Conservation (phyloP, 2,797 vertebrate species). For the Enteromius unitaeniatus region DNA sequence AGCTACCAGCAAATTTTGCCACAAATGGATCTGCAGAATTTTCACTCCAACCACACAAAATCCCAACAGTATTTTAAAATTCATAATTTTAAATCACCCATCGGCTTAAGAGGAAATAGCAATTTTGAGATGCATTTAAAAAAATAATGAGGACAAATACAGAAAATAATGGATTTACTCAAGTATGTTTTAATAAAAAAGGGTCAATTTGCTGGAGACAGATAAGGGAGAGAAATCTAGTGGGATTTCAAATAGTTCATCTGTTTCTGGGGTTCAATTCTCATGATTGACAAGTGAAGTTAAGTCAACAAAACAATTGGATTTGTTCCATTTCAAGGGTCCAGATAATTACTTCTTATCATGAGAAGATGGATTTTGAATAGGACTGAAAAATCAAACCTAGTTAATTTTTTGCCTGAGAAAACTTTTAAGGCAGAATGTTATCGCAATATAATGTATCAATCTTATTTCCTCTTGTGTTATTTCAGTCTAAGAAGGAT, state of each 20-base stretch:
- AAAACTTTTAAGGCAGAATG: slow-evolving; percentile 27
- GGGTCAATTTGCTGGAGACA: not conserved
- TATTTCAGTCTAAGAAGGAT: slow-evolving; percentile 1
- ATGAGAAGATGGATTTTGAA: slow-evolving; percentile 30
- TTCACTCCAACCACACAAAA: slow-evolving; percentile 38
- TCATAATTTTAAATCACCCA: not conserved
- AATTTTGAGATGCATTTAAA: not conserved
- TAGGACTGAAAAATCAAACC: slow-evolving; percentile 27
- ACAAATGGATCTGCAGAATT: slow-evolving; percentile 23
- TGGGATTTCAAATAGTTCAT: not conserved
- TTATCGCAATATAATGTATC: slow-evolving; percentile 14
- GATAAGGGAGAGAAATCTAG: slow-evolving; percentile 17
- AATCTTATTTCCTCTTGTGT: slow-evolving; percentile 5
- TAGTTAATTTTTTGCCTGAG: slow-evolving; percentile 15
- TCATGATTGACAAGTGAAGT: slow-evolving; percentile 30
- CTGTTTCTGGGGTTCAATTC: slow-evolving; percentile 26
- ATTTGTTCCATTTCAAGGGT: slow-evolving; percentile 48
- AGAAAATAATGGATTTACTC: slow-evolving; percentile 16
- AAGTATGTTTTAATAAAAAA: slow-evolving; percentile 11
- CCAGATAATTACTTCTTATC: slow-evolving; percentile 40
- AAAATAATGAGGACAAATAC: not conserved
- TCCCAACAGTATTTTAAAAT: not conserved
- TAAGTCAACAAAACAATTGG: slow-evolving; percentile 50
- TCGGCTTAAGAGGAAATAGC: not conserved
- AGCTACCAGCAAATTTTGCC: slow-evolving; percentile 30